phyloP scores from a whole-genome alignment of 2,888 invertebrate species.

The Cantharis nigra region DNA sequence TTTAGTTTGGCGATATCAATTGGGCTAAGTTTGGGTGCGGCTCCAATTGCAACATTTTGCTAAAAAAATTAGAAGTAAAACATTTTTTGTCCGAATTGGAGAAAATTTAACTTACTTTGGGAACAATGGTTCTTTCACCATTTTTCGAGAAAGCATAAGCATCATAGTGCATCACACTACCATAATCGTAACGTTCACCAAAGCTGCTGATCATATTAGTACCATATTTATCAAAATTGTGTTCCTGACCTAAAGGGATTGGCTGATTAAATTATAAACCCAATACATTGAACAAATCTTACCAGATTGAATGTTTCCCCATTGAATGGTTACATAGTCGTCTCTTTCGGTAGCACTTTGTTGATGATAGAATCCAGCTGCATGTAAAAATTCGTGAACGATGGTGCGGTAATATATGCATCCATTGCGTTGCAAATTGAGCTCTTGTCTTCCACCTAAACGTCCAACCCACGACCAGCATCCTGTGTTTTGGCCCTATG shows the following conservation, averaged over 20 bases:
- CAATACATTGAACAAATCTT: too few relatives aligned
- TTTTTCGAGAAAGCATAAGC: conserved; percentile 70
- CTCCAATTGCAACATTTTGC: conserved; percentile 60
- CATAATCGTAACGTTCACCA: conserved; percentile 70
- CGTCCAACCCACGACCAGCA: conserved; percentile 27
- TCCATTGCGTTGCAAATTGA: conserved; percentile 54
- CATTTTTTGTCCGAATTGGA: neutral
- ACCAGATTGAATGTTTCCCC: too few relatives aligned
- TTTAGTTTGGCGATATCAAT: conserved; percentile 63
- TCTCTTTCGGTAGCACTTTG: too few relatives aligned
- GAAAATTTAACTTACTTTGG: conserved; percentile 51
- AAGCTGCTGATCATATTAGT: conserved; percentile 68
- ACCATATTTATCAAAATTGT: conserved; percentile 39
- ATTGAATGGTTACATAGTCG: too few relatives aligned
- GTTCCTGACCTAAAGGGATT: too few relatives aligned
- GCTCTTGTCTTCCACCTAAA: conserved; percentile 15
- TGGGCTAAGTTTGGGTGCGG: conserved; percentile 61
- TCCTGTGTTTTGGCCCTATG: conserved; percentile 11
- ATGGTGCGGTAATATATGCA: conserved; percentile 68
- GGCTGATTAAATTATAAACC: too few relatives aligned
- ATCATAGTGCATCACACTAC: conserved; percentile 76
- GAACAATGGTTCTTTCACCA: conserved; percentile 67
- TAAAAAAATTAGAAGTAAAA: conserved; percentile 21
- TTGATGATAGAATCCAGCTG: conserved; percentile 42
- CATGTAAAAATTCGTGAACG: conserved; percentile 79